Percentiles rank a stretch among this genome's conserved stretches.
Conservation (phyloP, 2,113 vertebrate species). For the Mormyrus lacerda region DNA sequence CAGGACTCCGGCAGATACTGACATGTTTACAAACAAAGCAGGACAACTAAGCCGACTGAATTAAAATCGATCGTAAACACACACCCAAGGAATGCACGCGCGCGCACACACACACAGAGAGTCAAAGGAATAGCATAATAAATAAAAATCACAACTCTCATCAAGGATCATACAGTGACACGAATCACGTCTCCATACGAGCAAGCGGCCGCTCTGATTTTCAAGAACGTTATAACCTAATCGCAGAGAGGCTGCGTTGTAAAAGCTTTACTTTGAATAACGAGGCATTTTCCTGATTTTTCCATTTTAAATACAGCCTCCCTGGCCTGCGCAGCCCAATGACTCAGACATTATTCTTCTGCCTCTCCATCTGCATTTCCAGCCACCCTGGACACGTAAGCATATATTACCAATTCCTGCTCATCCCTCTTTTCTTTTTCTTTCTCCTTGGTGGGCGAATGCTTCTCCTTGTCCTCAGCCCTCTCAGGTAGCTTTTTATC, state of each 20-base stretch:
- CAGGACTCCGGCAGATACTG: neutral
- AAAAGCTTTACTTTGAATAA: neutral
- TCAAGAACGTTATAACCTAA: neutral
- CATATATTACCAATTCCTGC: conserved; percentile 56
- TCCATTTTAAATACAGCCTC: neutral
- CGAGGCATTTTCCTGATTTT: neutral
- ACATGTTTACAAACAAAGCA: neutral
- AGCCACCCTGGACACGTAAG: neutral
- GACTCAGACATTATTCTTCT: conserved; percentile 61
- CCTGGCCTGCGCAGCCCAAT: conserved; percentile 38
- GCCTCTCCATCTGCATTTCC: neutral
- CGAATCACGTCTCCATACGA: neutral
- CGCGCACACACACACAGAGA: neutral
- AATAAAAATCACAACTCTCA: neutral
- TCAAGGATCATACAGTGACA: neutral
- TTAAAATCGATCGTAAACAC: neutral
- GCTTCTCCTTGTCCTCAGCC: conserved; percentile 52
- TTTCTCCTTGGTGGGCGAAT: conserved; percentile 58
- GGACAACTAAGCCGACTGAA: neutral
- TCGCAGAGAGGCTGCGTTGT: neutral
- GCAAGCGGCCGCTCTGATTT: neutral
- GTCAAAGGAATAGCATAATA: neutral
- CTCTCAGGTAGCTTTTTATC: conserved; percentile 58
- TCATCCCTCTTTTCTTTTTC: conserved; percentile 62
- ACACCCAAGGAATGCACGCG: neutral